phyloP scores from a whole-genome alignment of 2,797 vertebrate species.

The Adelosebastes latens region DNA sequence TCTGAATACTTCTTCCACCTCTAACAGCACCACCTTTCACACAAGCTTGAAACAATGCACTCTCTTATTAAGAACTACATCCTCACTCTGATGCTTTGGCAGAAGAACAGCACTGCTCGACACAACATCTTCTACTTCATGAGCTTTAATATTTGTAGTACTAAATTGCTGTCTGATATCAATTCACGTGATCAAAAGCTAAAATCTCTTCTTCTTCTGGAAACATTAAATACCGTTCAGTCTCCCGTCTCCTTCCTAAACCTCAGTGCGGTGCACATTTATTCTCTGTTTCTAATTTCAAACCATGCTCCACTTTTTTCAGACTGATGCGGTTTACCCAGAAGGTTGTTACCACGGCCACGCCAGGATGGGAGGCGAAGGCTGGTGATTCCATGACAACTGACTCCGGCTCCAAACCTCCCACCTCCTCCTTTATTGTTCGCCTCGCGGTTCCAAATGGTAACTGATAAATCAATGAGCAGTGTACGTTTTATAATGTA shows the following conservation, averaged over 20 bases:
- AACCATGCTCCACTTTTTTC: conserved; percentile 75
- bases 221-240: not conserved
- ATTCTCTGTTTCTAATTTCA: conserved; percentile 77
- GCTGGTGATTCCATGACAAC: conserved; percentile 78
- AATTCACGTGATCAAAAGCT: not conserved
- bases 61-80: too few relatives aligned
- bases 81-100: too few relatives aligned
- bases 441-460: conserved; percentile 12
- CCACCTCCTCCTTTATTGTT: conserved; percentile 46
- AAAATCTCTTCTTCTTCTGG: not conserved
- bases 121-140: not conserved
- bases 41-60: too few relatives aligned
- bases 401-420: conserved; percentile 65
- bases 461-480: conserved; percentile 43
- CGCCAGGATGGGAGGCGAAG: conserved; percentile 70
- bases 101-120: not conserved
- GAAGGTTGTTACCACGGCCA: conserved; percentile 85
- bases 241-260: not conserved
- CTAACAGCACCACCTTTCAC: too few relatives aligned
- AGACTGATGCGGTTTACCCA: conserved; percentile 76
- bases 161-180: not conserved
- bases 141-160: not conserved
- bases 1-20: not conserved
- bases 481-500: not conserved
- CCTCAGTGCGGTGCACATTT: conserved; percentile 20